Conservation (phyloP, 2,113 vertebrate genomes). For the Hippopotamus amphibius region DNA sequence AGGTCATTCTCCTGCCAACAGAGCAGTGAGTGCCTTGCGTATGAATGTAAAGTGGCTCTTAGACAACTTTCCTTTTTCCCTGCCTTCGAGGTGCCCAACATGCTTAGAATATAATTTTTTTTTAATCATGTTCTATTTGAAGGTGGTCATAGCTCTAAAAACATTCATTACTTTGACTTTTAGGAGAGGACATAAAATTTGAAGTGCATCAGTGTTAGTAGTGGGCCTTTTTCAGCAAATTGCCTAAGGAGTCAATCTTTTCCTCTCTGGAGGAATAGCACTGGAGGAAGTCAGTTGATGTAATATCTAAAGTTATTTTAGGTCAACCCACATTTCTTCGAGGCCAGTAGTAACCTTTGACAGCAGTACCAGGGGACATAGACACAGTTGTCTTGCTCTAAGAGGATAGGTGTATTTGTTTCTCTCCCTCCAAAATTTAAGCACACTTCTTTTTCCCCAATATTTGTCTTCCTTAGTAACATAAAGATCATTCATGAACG, state of each 20-base stretch:
- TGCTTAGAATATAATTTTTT: background rate
- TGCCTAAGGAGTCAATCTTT: background rate
- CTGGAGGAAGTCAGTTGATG: background rate
- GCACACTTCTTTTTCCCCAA: background rate
- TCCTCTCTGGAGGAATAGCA: background rate
- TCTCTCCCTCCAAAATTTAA: background rate
- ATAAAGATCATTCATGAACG: background rate
- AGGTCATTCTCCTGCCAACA: background rate
- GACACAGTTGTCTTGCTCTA: background rate
- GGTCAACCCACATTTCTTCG: background rate
- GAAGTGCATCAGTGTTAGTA: background rate
- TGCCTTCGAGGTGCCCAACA: background rate
- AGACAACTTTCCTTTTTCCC: background rate
- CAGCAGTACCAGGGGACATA: background rate
- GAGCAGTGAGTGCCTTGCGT: background rate
- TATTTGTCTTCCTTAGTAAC: constrained; percentile 28
- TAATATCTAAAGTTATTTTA: background rate
- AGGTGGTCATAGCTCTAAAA: background rate
- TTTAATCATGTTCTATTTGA: background rate
- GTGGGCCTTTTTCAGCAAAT: background rate
- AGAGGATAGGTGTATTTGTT: background rate
- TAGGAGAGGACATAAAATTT: background rate
- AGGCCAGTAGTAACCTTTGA: background rate
- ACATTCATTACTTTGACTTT: background rate
- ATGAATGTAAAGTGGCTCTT: background rate